Percentiles rank a stretch among this genome's conserved stretches.
Evolutionary conservation across 2,797 vertebrate genomes (phyloP).

Genomic region (Calcarius lapponicus): DNA sequence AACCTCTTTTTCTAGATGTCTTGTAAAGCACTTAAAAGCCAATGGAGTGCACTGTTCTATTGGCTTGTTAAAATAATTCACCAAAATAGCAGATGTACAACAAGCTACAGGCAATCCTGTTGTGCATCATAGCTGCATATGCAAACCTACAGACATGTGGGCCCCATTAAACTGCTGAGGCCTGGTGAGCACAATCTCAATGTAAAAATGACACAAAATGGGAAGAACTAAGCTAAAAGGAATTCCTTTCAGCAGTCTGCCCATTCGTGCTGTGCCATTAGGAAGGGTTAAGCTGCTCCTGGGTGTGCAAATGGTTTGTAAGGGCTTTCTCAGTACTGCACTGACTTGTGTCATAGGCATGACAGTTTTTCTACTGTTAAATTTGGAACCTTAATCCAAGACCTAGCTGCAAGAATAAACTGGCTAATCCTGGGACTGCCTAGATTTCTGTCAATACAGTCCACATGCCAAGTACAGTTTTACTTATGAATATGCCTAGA

Average conservation of each 20-base stretch:
- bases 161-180: background rate
- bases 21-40: background rate
- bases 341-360: background rate
- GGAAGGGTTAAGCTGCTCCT: background rate
- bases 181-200: background rate
- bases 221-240: background rate
- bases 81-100: background rate
- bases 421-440: background rate
- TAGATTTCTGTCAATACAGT: background rate
- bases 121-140: background rate
- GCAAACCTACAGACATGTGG: background rate
- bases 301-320: background rate
- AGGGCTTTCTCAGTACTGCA: background rate
- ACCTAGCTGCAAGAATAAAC: background rate
- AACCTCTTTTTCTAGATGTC: background rate
- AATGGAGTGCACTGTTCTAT: background rate
- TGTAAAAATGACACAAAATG: background rate
- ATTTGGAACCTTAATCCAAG: background rate
- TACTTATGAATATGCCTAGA: background rate
- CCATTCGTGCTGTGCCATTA: background rate
- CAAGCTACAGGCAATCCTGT: background rate
- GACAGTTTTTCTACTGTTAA: background rate
- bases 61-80: background rate
- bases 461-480: background rate
- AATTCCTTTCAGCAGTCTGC: background rate